phyloP scores from a whole-genome alignment of 2,797 vertebrate genomes.

The Chrosomus eos region DNA sequence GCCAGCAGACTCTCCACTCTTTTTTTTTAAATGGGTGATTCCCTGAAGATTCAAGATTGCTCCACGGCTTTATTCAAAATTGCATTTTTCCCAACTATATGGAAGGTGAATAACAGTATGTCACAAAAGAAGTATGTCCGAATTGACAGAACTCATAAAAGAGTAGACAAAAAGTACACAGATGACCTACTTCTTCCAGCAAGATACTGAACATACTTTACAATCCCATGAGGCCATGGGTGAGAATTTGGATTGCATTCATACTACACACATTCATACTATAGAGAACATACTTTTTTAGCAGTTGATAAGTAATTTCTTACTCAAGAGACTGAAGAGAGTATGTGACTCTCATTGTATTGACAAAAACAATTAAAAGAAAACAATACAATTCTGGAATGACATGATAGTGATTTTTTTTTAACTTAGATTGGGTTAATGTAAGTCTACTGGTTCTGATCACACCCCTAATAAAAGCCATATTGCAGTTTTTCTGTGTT shows the following conservation, averaged over 20 bases:
- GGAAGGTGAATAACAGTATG: background rate
- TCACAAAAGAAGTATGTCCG: background rate
- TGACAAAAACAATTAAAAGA: background rate
- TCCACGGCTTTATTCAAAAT: background rate
- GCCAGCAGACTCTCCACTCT: background rate
- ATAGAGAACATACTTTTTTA: background rate
- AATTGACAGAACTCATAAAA: background rate
- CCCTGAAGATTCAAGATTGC: background rate
- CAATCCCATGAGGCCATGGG: too few relatives aligned
- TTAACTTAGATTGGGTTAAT: slow-evolving; percentile 50
- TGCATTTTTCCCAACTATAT: background rate
- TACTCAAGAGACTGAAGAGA: background rate
- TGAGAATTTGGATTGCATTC: background rate
- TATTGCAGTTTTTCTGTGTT: slow-evolving; percentile 60
- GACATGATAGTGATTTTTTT: background rate
- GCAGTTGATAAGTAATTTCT: background rate
- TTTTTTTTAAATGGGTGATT: background rate
- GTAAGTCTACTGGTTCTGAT: slow-evolving; percentile 57
- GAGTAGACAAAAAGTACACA: background rate
- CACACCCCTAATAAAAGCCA: slow-evolving; percentile 63
- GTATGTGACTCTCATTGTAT: background rate
- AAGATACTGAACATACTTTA: too few relatives aligned
- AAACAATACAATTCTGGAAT: background rate
- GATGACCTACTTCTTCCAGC: background rate
- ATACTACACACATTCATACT: background rate